Conservation (phyloP, 2,113 vertebrate genomes). For the Chaetorhynchus papuensis region DNA sequence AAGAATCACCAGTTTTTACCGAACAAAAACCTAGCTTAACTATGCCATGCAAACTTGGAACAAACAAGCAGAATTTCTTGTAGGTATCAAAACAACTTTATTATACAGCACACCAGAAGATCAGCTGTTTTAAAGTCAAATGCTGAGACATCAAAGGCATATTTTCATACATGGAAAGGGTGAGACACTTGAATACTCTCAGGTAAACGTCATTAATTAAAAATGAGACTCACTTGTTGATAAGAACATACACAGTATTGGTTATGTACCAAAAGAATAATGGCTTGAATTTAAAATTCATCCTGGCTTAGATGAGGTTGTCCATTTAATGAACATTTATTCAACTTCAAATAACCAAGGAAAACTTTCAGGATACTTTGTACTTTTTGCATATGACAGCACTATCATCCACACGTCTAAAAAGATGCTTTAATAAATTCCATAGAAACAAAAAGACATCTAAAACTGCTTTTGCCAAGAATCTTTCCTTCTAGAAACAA, state of each 20-base stretch:
- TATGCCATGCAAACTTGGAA: neutral
- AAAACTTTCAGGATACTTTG: neutral
- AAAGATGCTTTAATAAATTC: neutral
- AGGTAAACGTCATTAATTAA: conserved; percentile 25
- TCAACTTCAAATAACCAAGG: neutral
- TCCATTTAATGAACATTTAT: neutral
- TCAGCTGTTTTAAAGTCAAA: conserved; percentile 6
- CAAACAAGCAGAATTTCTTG: neutral
- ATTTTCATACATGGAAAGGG: neutral
- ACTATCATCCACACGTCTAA: neutral
- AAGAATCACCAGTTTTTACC: neutral
- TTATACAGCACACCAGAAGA: neutral
- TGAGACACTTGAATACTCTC: neutral
- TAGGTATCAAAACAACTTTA: conserved; percentile 5
- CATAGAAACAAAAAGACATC: neutral
- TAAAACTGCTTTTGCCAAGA: neutral
- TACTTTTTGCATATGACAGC: neutral
- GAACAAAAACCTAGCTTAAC: neutral
- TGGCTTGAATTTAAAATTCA: neutral
- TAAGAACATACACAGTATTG: neutral
- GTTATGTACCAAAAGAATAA: neutral
- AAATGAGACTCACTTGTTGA: neutral
- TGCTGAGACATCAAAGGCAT: neutral
- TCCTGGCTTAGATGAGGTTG: neutral
- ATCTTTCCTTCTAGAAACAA: neutral